Evolutionary conservation across 1,140 invertebrate genomes (phyloP).

Genomic region (Drosophila lini): DNA sequence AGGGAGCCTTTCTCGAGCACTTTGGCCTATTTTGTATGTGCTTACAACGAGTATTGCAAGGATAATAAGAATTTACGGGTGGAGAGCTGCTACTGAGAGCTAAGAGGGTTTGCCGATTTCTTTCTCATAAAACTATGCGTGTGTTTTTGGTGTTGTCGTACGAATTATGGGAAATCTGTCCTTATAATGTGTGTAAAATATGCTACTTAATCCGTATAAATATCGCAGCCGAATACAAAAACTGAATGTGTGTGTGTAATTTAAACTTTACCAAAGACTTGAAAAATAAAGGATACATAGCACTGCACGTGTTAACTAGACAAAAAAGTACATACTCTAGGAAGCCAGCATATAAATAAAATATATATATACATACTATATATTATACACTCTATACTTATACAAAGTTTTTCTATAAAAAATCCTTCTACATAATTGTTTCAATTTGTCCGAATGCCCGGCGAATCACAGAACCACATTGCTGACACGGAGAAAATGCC

Average conservation of each 20-base stretch:
- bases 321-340: slow-evolving; percentile 38
- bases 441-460: slow-evolving; percentile 23
- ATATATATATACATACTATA: slow-evolving; percentile 24
- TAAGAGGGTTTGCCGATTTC: slow-evolving; percentile 22
- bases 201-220: slow-evolving; percentile 42
- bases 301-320: slow-evolving; percentile 49
- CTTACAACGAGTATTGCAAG: slow-evolving; percentile 57
- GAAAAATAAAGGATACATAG: slow-evolving; percentile 23
- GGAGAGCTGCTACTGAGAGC: slow-evolving; percentile 3
- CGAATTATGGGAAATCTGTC: slow-evolving; percentile 27
- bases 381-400: slow-evolving; percentile 45
- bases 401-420: slow-evolving; percentile 40
- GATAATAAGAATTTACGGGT: slow-evolving; percentile 23
- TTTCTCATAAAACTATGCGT: slow-evolving; percentile 35
- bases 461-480: slow-evolving; percentile 39
- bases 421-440: slow-evolving; percentile 38
- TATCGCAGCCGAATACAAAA: slow-evolving; percentile 34
- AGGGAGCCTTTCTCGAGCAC: slow-evolving; percentile 34
- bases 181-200: slow-evolving; percentile 45
- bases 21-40: slow-evolving; percentile 43
- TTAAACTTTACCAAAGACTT: slow-evolving; percentile 48
- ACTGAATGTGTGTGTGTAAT: slow-evolving; percentile 39
- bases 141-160: slow-evolving; percentile 42
- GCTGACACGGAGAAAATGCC: slow-evolving; percentile 32
- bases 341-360: slow-evolving; percentile 37